Base-by-base conservation (phyloP, 2,888 invertebrate species). In the Pseudococcus jackbeardsleyi region DNA sequence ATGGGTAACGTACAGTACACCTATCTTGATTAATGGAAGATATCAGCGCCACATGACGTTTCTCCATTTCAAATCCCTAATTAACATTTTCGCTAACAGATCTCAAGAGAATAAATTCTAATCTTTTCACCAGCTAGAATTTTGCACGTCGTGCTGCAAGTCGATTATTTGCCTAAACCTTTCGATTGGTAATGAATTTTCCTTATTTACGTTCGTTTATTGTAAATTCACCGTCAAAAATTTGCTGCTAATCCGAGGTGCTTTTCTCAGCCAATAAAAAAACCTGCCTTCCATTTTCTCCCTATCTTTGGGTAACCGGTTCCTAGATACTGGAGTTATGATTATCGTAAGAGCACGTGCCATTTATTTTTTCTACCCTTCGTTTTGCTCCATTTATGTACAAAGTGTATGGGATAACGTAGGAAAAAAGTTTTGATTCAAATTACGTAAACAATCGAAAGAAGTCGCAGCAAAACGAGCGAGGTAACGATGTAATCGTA, bases 31-130 rank as follows among this genome's bases (percentile, higher is more conserved):
- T 77, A 77, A 77, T 77, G 77, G 42, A 77, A 77, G 77, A 77
- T 77, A 77, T 77, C 77, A 77, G n/a, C 77, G 77, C 77, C 39
- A 42, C 77, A 77, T 77, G 77, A 77, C 77, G 77, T 77, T 77
- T 77, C 77, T 77, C 77, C 42, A 77, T 77, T 77, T 77, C 39
- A 77, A 77, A 77, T 77, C 77, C 77, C 77, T 42, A 77, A 77
- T 77, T 77, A 77, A 77, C 77, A 77, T 77, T 77, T 77, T 77
- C 77, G 77, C n/a, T 77, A 77, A 77, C 77, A 42, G 77, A 77
- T 77, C 77, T 77, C 77, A 77, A 77, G 77, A 77, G 77, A 77
- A 77, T 77, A 42, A 77, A 77, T 77, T 77, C 77, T 77, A 77
- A 77, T 77, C 77, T 77, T 77, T 77, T 42, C 39, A 42, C 42